Base-by-base conservation (phyloP, 2,797 vertebrate genomes). In the Peromyscus nudipes region DNA sequence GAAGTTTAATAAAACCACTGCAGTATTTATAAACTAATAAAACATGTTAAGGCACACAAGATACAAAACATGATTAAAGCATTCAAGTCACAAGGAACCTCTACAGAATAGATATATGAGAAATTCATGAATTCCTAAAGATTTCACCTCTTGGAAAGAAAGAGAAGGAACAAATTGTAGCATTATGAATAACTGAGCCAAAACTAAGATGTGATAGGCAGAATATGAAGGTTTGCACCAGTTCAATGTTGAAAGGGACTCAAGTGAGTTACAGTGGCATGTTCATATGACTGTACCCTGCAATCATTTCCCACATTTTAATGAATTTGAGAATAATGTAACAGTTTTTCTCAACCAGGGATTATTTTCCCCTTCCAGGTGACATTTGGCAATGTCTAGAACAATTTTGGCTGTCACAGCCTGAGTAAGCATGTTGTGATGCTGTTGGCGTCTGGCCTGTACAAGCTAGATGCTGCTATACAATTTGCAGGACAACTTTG, bases 1-100 rank as follows among this genome's bases (percentile, higher is more conserved):
- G 37, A 91, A 97, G 95, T 85, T 86, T 95, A 96, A 65, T 14
- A 95, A 95, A 81, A 0, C 60, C 29, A 91, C 43, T 80, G 16
- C 85, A 43, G 23, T 92, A 91, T 95, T 97, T 83, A 69, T 91
- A 84, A 84, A 97, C 75, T 94, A 97, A 79, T 92, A 94, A 94
- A 95, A 93, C 71, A 82, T 43, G 89, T 79, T 55, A 69, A 97
- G 43, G 75, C 89, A 85, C 90, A 97, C 49, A 67, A 91, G 85
- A 87, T 1, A 5, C 1, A n/a, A 73, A 96, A 93, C 27, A 83
- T 77, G 83, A 92, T 43, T 65, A 73, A 91, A 94, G 94, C 6
- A 89, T 57, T 88, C 80, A 57, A 87, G 73, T 31, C 75, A 88
- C 2, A 83, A 16, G 83, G 73, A 87, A 57, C 64, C 31, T 10